These are phyloP conservation scores for Promerops cafer DNA, from an alignment of 2,113 vertebrate species.

Conservation along the genomic window DNA sequence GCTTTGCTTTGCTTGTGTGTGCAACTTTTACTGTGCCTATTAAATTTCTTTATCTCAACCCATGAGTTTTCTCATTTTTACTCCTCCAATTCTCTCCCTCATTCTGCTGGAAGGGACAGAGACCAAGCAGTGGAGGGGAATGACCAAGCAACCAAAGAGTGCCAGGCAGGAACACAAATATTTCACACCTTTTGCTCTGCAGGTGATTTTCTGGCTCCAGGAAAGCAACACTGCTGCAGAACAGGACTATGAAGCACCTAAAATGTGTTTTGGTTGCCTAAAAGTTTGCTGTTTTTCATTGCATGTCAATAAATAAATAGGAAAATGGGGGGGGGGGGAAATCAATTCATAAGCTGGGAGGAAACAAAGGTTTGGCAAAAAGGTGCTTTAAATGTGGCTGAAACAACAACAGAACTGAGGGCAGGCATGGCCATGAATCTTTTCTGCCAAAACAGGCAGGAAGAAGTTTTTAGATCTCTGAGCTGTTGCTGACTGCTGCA, in stretches of 20 bases:
- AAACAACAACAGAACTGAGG: neutral
- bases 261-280: neutral
- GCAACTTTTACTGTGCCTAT: neutral
- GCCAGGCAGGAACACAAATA: neutral
- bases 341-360: neutral
- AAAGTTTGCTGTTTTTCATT: neutral
- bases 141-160: neutral
- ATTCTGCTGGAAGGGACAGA: neutral
- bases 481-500: neutral
- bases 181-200: neutral
- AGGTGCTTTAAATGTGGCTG: neutral
- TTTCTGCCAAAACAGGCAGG: neutral
- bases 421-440: neutral
- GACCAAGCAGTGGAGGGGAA: neutral
- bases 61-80: neutral
- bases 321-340: neutral
- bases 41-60: neutral
- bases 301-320: neutral
- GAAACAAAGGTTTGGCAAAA: conserved; percentile 22
- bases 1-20: neutral
- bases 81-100: neutral
- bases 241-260: neutral
- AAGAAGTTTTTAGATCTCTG: neutral
- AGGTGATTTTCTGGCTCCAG: neutral
- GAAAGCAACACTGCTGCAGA: neutral